Evolutionary conservation across 2,113 vertebrate genomes (phyloP).

Genomic region (Desmodus rotundus): DNA sequence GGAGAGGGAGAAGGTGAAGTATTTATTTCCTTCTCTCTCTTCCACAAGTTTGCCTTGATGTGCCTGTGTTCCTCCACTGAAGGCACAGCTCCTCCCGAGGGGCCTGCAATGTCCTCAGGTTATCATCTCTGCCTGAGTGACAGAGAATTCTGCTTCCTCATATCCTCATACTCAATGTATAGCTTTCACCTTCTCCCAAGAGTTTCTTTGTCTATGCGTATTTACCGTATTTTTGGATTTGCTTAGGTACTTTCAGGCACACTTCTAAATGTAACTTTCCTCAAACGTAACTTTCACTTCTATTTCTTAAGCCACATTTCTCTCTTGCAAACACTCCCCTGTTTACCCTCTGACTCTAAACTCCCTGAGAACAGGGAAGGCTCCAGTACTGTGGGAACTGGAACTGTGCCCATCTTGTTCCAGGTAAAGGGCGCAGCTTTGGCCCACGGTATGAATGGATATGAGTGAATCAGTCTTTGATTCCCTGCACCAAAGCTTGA

Average conservation of each 20-base stretch:
- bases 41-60: not conserved
- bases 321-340: not conserved
- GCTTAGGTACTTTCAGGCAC: not conserved
- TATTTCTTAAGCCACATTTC: not conserved
- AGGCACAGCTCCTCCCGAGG: not conserved
- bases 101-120: not conserved
- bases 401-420: not conserved
- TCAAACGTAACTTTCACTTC: conserved; percentile 16
- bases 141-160: not conserved
- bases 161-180: not conserved
- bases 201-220: not conserved
- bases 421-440: not conserved
- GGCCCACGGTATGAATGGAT: not conserved
- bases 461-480: not conserved
- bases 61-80: not conserved
- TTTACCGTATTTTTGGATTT: not conserved
- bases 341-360: not conserved
- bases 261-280: not conserved
- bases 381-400: not conserved
- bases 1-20: not conserved
- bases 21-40: not conserved
- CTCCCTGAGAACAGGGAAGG: not conserved
- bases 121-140: not conserved
- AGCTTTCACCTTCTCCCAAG: not conserved
- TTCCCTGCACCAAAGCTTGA: not conserved